A percentile compares a stretch with the other conserved stretches of the same genome.
phyloP scores from a whole-genome alignment of 2,888 invertebrate species.

The Apotomis betuletana region DNA sequence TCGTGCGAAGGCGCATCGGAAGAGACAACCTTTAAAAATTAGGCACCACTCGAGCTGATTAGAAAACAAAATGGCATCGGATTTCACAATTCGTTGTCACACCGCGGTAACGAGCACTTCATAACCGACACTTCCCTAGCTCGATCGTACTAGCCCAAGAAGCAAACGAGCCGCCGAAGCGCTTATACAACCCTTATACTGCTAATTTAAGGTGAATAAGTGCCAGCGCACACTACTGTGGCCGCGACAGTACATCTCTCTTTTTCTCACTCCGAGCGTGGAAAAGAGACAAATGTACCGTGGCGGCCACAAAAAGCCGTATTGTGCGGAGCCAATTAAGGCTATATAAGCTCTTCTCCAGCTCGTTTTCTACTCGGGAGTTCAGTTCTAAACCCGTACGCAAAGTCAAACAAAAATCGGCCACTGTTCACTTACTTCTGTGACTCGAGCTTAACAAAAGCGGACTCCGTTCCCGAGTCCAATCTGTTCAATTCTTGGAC shows the following conservation, averaged over 20 bases:
- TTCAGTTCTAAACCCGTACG: not conserved
- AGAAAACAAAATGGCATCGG: conserved; percentile 57
- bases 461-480: not conserved
- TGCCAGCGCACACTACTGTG: no score
- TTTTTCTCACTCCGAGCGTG: no score
- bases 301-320: no score
- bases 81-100: conserved; percentile 59
- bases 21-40: conserved; percentile 56
- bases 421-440: not conserved
- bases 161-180: no score
- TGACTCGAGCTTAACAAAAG: conserved; percentile 18
- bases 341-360: no score
- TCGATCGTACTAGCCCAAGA: not conserved
- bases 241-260: no score
- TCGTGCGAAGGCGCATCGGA: conserved; percentile 45
- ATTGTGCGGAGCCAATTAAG: no score
- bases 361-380: no score
- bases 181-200: no score
- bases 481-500: conserved; percentile 68
- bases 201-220: no score
- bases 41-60: conserved; percentile 61
- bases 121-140: not conserved
- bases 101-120: conserved; percentile 16
- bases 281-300: no score
- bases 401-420: not conserved